A percentile compares a stretch with the other conserved stretches of the same genome.
phyloP scores from a whole-genome alignment of 2,113 vertebrate genomes.

The Psophia crepitans region DNA sequence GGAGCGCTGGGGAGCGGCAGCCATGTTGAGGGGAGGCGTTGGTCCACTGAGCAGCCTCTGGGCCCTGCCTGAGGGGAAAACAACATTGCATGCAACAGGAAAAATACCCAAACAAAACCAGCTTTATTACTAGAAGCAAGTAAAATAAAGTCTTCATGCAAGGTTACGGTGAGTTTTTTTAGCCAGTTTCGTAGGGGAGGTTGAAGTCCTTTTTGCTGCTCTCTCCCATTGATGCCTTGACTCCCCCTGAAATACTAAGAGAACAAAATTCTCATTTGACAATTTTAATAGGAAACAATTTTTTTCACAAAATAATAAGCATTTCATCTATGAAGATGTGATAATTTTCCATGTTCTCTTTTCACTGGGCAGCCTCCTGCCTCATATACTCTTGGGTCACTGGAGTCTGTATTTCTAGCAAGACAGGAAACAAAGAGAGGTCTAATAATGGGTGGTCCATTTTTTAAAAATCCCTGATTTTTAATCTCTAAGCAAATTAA shows the following conservation, averaged over 20 bases:
- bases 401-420: background rate
- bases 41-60: background rate
- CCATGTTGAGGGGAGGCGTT: background rate
- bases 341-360: background rate
- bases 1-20: background rate
- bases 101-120: background rate
- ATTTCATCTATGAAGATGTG: background rate
- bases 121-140: background rate
- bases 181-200: background rate
- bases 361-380: background rate
- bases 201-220: background rate
- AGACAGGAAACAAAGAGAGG: background rate
- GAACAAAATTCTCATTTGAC: background rate
- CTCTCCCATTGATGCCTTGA: background rate
- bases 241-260: background rate
- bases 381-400: background rate
- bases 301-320: background rate
- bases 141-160: background rate
- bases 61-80: background rate
- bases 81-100: background rate
- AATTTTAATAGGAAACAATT: background rate
- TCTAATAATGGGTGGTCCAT: background rate
- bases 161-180: background rate
- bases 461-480: background rate
- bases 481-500: background rate